Evolutionary conservation across 2,113 vertebrate species (phyloP).

Genomic region (Barbus barbus): DNA sequence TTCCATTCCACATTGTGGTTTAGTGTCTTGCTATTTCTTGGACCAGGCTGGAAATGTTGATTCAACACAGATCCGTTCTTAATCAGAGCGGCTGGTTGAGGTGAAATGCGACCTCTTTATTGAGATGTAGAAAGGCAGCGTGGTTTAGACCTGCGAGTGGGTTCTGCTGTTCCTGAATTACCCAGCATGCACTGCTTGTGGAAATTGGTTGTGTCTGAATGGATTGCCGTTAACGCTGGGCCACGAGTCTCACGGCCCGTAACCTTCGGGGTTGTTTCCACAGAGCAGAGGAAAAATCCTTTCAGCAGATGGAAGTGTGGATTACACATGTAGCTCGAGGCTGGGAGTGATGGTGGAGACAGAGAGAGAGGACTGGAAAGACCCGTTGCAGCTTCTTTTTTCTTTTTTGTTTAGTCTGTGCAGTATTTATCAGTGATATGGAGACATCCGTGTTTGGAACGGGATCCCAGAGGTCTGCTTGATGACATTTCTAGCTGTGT

Average conservation of each 20-base stretch:
- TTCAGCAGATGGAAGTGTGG: slow-evolving; percentile 66
- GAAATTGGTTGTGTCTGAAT: slow-evolving; percentile 63
- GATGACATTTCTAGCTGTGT: slow-evolving; percentile 54
- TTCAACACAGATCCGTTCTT: slow-evolving; percentile 61
- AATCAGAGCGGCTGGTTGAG: slow-evolving; percentile 53
- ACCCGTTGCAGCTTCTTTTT: slow-evolving; percentile 29
- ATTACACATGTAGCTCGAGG: slow-evolving; percentile 61
- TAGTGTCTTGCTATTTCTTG: slow-evolving; percentile 57
- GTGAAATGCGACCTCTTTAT: slow-evolving; percentile 68
- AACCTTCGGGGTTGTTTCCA: slow-evolving; percentile 57
- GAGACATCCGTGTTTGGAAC: slow-evolving; percentile 49
- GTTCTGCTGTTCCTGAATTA: slow-evolving; percentile 62
- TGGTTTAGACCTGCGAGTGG: slow-evolving; percentile 13
- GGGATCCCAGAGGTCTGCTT: slow-evolving; percentile 26
- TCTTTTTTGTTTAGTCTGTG: slow-evolving; percentile 55
- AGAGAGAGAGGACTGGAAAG: slow-evolving; percentile 54
- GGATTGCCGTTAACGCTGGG: slow-evolving; percentile 27
- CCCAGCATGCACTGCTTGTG: slow-evolving; percentile 47
- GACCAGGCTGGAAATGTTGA: slow-evolving; percentile 59
- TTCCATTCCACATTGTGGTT: slow-evolving; percentile 63
- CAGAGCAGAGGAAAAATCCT: slow-evolving; percentile 65
- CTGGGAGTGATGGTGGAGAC: slow-evolving; percentile 54
- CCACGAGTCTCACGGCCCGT: not conserved
- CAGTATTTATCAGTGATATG: slow-evolving; percentile 53
- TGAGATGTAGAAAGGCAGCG: slow-evolving; percentile 42